Conservation (phyloP, 2,888 invertebrate genomes). For the Apamea epomidion region DNA sequence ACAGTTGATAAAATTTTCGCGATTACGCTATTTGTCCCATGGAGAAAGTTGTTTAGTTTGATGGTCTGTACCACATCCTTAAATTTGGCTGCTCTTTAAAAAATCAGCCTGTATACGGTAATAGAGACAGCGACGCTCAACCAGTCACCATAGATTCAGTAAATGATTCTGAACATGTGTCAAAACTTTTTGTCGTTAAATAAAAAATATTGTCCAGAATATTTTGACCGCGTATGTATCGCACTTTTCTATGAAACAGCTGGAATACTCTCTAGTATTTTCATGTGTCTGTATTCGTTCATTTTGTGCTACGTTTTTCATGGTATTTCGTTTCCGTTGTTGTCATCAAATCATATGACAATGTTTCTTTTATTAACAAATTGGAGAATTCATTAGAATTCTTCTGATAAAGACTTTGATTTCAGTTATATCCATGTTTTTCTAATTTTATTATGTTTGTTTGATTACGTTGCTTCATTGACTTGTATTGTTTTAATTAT, state of each 20-base stretch:
- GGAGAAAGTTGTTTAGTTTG: too few relatives aligned
- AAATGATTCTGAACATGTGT: background rate
- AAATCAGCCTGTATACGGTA: too few relatives aligned
- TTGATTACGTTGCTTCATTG: background rate
- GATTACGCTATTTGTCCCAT: too few relatives aligned
- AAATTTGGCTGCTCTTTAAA: too few relatives aligned
- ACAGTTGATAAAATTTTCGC: too few relatives aligned
- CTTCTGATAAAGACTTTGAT: background rate
- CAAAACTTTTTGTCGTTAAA: background rate
- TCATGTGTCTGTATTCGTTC: background rate
- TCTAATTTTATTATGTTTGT: background rate
- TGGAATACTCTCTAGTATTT: background rate
- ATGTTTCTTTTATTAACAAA: background rate
- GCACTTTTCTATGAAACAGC: too few relatives aligned
- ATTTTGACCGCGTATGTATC: background rate
- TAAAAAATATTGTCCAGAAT: background rate
- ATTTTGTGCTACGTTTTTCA: background rate
- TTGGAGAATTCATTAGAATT: background rate
- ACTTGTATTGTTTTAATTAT: background rate
- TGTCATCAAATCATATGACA: constrained; percentile 1
- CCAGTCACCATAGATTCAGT: too few relatives aligned
- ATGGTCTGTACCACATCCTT: too few relatives aligned
- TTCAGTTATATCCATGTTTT: background rate
- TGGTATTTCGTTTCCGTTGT: background rate
- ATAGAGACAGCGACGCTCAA: too few relatives aligned